Conservation (phyloP, 2,888 invertebrate species). For the Heliconius aoede region DNA sequence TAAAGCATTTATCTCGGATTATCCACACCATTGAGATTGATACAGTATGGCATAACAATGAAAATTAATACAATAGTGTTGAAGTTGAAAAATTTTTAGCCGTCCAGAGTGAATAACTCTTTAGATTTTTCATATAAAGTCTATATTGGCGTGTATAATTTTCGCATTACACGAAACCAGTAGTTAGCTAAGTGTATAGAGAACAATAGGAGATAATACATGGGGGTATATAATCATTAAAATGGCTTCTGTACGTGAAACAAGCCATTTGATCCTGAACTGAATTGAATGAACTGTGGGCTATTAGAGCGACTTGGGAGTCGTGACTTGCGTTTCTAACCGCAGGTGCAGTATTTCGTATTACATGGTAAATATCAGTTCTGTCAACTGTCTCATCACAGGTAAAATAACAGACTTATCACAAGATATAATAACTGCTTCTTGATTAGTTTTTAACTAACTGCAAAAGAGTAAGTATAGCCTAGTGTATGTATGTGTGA, state of each 20-base stretch:
- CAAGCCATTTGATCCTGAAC: constrained; percentile 44
- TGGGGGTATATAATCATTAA: constrained; percentile 51
- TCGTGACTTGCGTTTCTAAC: constrained; percentile 46
- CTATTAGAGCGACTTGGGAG: constrained; percentile 44
- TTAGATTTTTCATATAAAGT: constrained; percentile 38
- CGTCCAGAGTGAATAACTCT: constrained; percentile 19
- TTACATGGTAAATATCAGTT: constrained; percentile 15
- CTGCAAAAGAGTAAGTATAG: too few species aligned
- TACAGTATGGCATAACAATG: constrained; percentile 47
- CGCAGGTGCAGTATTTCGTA: constrained; percentile 37
- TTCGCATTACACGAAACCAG: constrained; percentile 38
- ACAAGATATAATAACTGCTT: not conserved
- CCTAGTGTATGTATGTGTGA: too few species aligned
- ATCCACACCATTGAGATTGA: constrained; percentile 53
- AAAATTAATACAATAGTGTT: constrained; percentile 46
- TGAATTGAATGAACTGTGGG: constrained; percentile 40
- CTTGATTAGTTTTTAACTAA: not conserved
- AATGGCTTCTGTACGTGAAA: constrained; percentile 48
- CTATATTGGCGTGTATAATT: constrained; percentile 34
- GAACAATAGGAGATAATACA: constrained; percentile 59
- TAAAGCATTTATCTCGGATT: constrained; percentile 69
- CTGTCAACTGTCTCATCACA: constrained; percentile 8
- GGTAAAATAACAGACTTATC: not conserved
- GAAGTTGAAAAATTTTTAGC: constrained; percentile 17
- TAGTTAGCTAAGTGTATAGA: constrained; percentile 47